phyloP scores from a whole-genome alignment of 2,113 vertebrate genomes.

The Chaenocephalus aceratus region DNA sequence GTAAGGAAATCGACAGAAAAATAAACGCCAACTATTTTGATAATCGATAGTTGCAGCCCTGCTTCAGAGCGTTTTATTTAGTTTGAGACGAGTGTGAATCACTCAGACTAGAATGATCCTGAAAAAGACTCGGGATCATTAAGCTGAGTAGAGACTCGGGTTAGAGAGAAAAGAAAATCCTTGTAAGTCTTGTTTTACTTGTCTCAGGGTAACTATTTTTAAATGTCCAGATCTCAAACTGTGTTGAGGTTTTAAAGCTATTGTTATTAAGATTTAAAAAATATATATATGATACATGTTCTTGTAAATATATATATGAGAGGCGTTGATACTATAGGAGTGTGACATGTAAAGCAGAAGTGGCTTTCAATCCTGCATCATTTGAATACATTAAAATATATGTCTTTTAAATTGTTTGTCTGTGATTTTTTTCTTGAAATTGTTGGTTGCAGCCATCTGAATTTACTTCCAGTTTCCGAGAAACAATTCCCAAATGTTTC shows the following conservation, averaged over 20 bases:
- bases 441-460: not conserved
- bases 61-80: conserved; percentile 31
- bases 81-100: conserved; percentile 42
- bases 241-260: conserved; percentile 69
- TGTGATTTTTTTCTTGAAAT: not conserved
- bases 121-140: conserved; percentile 25
- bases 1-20: too few relatives aligned
- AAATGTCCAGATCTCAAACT: conserved; percentile 39
- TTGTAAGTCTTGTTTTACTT: conserved; percentile 53
- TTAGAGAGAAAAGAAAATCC: conserved; percentile 39
- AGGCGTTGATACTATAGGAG: conserved; percentile 55
- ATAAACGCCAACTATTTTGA: too few relatives aligned
- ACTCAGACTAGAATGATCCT: conserved; percentile 42
- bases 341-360: conserved; percentile 59
- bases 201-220: conserved; percentile 71
- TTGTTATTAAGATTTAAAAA: conserved; percentile 38
- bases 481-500: not conserved
- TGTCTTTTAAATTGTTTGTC: conserved; percentile 71
- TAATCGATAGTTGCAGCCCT: not conserved
- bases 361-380: conserved; percentile 53
- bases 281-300: conserved; percentile 47
- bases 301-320: conserved; percentile 72
- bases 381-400: conserved; percentile 73
- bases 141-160: conserved; percentile 45
- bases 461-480: not conserved